Evolutionary conservation across 2,797 vertebrate species (phyloP).

Genomic region (Pteronotus mesoamericanus): DNA sequence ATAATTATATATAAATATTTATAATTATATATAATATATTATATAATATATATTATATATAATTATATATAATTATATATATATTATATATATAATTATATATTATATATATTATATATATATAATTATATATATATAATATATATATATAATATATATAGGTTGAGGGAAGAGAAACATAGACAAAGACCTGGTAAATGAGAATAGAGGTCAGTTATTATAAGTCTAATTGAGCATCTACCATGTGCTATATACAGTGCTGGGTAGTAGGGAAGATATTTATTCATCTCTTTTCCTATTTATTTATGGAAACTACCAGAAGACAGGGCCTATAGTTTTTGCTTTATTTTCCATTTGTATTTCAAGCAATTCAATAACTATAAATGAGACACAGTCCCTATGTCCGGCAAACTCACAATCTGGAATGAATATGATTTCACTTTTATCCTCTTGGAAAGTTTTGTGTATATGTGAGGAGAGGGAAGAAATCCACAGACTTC

Average conservation of each 20-base stretch:
- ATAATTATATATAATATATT: too few species aligned
- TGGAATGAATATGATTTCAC: not conserved
- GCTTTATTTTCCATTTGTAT: not conserved
- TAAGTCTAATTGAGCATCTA: not conserved
- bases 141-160: too few species aligned
- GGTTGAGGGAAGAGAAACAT: not conserved
- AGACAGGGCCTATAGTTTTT: not conserved
- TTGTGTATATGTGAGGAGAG: not conserved
- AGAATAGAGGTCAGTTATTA: not conserved
- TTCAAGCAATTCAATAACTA: not conserved
- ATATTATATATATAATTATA: too few species aligned
- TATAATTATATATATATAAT: too few species aligned
- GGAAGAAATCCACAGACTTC: not conserved
- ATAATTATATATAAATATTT: too few species aligned
- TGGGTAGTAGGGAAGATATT: not conserved
- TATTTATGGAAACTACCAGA: not conserved
- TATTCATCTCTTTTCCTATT: not conserved
- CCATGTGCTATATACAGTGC: not conserved
- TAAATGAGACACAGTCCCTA: not conserved
- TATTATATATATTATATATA: too few species aligned
- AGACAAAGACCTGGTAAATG: not conserved
- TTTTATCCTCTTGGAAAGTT: not conserved
- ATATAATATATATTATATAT: too few species aligned
- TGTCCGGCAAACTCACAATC: not conserved
- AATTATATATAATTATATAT: too few species aligned